Evolutionary conservation across 2,113 vertebrate species (phyloP), one percentile per base, ranked within the genome.

Genomic region (Drymodes brunneopygia): DNA sequence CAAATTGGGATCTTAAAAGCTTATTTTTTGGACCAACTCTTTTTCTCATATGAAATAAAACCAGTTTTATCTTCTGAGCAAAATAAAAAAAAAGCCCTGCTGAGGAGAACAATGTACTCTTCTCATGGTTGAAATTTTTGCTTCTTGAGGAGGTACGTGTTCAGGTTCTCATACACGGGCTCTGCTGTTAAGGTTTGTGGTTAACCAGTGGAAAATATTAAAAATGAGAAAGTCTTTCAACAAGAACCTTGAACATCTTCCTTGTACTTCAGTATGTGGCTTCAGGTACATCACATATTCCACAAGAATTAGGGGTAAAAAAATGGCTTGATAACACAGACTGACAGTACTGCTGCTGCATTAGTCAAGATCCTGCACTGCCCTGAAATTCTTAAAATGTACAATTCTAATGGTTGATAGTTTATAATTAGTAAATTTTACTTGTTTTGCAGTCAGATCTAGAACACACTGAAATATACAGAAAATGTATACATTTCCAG

Each of bases 161-260:
- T 94, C 53, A 72, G 42, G 16, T 70, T 90, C 85, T 88, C 74
- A 93, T 45, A 54, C 31, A n/a, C 22, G 0, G 35, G 48, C 8
- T 64, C 50, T 24, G 51, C 57, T 73, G 81, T 56, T 78, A 66
- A 42, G 0, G 1, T 60, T 90, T 93, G 79, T 74, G 88, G 82
- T 90, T 94, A 95, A 95, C 92, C 79, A 81, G 28, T 81, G 74
- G 80, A 95, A 94, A 95, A 92, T 78, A 90, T 44, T 62, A 88
- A 96, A 94, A 86, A 51, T 20, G 1, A 72, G 36, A 56, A 74
- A 73, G 62, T 48, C 65, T 88, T 94, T 93, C 70, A 87, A 53
- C 11, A 6, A 61, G n/a, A 94, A 40, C 40, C 51, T 86, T 85
- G 66, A 89, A 92, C 69, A 56, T 35, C 38, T 83, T 93, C 61